Evolutionary conservation across 2,888 invertebrate genomes (phyloP), one percentile per base, ranked within the genome.

Genomic region (Fissipunctia ypsillon): DNA sequence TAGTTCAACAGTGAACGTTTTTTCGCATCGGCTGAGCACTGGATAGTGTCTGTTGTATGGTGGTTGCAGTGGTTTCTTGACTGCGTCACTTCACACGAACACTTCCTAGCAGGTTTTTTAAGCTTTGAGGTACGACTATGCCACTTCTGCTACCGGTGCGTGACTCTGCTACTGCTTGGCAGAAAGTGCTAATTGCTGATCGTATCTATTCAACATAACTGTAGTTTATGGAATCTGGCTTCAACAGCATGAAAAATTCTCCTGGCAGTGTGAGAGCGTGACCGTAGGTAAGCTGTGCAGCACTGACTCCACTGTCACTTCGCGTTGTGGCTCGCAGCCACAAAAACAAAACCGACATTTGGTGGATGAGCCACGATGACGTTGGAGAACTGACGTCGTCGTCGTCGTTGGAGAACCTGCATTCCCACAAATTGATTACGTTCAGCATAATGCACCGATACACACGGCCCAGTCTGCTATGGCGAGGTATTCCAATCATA

Each of bases 31-130:
- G 28, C 54, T 61, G 1, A 83, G 12, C 0, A 80, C 74, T 16
- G 45, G n/a, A 41, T 74, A 74, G 1, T 74, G 80, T 9, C 74
- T 74, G 28, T 71, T 45, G 54, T 79, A 79, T 4, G 79, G 50
- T 25, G 69, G 52, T 57, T 61, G 61, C 14, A 80, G 31, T 2
- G 80, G 66, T 28, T 54, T 77, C 35, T 63, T 64, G 10, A 73
- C 66, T n/a, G 63, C 54, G n/a, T 78, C 78, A 22, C 65, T 68
- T 16, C 80, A 71, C 0, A 82, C 16, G 45, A 82, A 82, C 12
- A 84, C 79, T 38, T 69, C 61, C 0, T 72, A 41, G 41, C 82
- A 78, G 2, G 72, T n/a, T 60, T 4, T 67, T 45, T 48, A 82
- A 19, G 60, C 69, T 66, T 14, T 50, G 61, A 10, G 75, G 75